These are phyloP conservation scores for Lamellibrachia satsuma DNA, from an alignment of 2,888 invertebrate genomes.

Conservation along the genomic window DNA sequence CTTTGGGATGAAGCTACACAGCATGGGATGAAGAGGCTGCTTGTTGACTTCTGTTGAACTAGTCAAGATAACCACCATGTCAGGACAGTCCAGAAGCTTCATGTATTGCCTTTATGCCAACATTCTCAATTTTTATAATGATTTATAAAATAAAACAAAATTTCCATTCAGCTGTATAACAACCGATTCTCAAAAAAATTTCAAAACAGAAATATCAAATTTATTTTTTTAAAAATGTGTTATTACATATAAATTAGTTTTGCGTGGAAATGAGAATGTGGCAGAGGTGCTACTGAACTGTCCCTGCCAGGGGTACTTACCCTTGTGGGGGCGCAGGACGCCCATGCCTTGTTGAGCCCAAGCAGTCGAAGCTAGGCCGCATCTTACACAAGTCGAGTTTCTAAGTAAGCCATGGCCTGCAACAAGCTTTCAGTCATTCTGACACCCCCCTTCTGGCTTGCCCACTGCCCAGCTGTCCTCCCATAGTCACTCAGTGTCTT, in stretches of 20 bases:
- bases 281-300: slow-evolving; percentile 23
- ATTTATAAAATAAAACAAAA: not conserved
- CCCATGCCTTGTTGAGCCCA: slow-evolving; percentile 25
- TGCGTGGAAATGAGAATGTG: slow-evolving; percentile 4
- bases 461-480: not conserved
- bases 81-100: slow-evolving; percentile 14
- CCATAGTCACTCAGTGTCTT: not conserved
- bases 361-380: slow-evolving; percentile 25
- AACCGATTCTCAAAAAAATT: not conserved
- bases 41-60: not conserved
- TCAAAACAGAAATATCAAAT: not conserved
- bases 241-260: not conserved
- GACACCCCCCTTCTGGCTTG: not conserved
- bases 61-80: not conserved
- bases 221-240: too few relatives aligned
- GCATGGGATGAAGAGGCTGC: not conserved
- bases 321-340: slow-evolving; percentile 19
- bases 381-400: slow-evolving; percentile 29
- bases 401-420: slow-evolving; percentile 32
- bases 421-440: slow-evolving; percentile 35
- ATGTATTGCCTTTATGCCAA: not conserved
- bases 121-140: not conserved
- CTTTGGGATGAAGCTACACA: not conserved
- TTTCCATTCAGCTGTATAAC: not conserved
- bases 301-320: slow-evolving; percentile 31